phyloP scores from a whole-genome alignment of 1,140 invertebrate species.

The Drosophila murphyi region DNA sequence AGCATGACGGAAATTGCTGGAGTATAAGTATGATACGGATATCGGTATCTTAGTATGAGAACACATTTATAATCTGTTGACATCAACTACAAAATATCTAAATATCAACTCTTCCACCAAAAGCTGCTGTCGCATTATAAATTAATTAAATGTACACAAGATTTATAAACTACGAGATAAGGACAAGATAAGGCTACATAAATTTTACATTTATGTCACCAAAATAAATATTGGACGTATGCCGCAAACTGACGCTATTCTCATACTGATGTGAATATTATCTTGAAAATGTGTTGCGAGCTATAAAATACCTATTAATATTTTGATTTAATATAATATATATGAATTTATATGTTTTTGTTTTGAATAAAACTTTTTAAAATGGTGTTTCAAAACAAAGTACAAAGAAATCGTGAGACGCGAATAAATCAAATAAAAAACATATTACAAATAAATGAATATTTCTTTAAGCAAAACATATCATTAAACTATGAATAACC shows the following conservation, averaged over 20 bases:
- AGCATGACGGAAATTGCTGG: no score
- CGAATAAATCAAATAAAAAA: no score
- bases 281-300: background rate
- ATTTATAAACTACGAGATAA: slow-evolving; percentile 1
- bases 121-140: background rate
- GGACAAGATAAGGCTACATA: slow-evolving; percentile 12
- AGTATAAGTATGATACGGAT: no score
- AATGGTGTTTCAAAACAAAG: no score
- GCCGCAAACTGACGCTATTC: background rate
- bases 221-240: slow-evolving; percentile 10
- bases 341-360: background rate
- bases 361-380: background rate
- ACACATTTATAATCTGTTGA: no score
- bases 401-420: no score
- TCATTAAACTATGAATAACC: no score
- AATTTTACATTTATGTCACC: slow-evolving; percentile 13
- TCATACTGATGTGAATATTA: background rate
- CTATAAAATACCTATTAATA: background rate
- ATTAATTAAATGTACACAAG: slow-evolving; percentile 2
- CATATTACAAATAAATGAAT: no score
- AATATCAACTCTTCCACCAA: background rate
- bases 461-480: no score
- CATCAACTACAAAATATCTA: no score
- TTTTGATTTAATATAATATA: background rate
- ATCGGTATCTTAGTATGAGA: no score